Evolutionary conservation across 2,888 invertebrate genomes (phyloP).

Genomic region (Shargacucullia verbasci): DNA sequence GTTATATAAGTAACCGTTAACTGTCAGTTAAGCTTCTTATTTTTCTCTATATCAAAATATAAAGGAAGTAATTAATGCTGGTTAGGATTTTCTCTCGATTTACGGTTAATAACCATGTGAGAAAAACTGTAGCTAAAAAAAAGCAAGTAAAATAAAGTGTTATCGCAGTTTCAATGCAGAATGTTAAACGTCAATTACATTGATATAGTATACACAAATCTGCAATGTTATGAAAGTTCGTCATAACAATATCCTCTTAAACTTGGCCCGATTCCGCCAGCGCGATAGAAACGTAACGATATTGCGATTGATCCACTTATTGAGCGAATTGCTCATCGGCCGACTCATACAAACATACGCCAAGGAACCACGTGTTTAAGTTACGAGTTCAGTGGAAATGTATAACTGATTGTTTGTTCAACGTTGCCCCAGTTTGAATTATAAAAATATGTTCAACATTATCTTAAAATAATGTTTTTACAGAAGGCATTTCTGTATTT

Average conservation of each 20-base stretch:
- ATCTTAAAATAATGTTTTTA: conserved; percentile 55
- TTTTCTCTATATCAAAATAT: too few relatives aligned
- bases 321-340: conserved; percentile 48
- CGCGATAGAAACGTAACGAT: conserved; percentile 49
- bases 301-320: conserved; percentile 53
- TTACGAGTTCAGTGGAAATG: conserved; percentile 53
- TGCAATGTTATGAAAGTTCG: conserved; percentile 49
- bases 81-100: too few relatives aligned
- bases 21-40: too few relatives aligned
- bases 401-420: conserved; percentile 57
- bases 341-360: conserved; percentile 39
- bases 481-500: conserved; percentile 45
- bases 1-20: not conserved
- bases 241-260: conserved; percentile 56
- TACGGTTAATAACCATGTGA: too few relatives aligned
- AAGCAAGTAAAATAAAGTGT: conserved; percentile 9
- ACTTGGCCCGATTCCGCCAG: conserved; percentile 54
- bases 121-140: not conserved
- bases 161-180: conserved; percentile 23
- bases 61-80: too few relatives aligned
- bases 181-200: conserved; percentile 33
- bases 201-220: conserved; percentile 46
- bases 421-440: conserved; percentile 58
- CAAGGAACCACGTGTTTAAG: conserved; percentile 52
- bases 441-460: conserved; percentile 57